Base-by-base conservation (phyloP, 2,888 invertebrate genomes). In the Formica aserva region DNA sequence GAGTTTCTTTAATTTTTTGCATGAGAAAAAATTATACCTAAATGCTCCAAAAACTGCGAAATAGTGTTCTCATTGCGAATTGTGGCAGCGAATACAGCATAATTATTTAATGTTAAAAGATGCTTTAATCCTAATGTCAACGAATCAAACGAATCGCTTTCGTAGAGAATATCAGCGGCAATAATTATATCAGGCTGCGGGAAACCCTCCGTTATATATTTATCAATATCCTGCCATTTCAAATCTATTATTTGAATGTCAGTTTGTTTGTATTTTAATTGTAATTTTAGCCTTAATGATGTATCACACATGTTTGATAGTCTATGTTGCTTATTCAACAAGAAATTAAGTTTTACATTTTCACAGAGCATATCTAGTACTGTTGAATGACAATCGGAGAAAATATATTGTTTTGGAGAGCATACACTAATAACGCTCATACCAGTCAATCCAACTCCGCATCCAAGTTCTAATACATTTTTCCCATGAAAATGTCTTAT, bases 381-480 rank as follows among this genome's bases (percentile, higher is more conserved):
- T 71, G 95, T 95, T 0, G 94, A 91, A 92, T 97, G 97, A 91
- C 96, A 97, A 93, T 98, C 98, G 22, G 97, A 96, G 72, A 98
- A 95, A 76, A 96, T 95, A 66, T 97, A 95, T 69, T 95, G 94
- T 76, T 95, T 94, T 0, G 96, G 95, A 41, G 94, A 85, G 91
- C 97, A 97, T 69, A 95, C 92, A 80, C 96, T 95, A 41, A 96
- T 95, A 55, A 97, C 94, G 4, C 96, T 95, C 55, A 98, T 95
- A 26, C 98, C 97, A 55, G 97, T 96, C 76, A 98, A 95, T 0
- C 98, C 98, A 26, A 97, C 95, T 38, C 98, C 98, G 15, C 97
- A 97, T 67, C 98, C 98, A 5, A 98, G 95, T 95, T 98, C 98
- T 6, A 98, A 91, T 5, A 98, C 92, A 65, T 93, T 95, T 94